Evolutionary conservation across 1,140 invertebrate genomes (phyloP), one percentile per base, ranked within the genome.

Genomic region (Eurosta solidaginis): DNA sequence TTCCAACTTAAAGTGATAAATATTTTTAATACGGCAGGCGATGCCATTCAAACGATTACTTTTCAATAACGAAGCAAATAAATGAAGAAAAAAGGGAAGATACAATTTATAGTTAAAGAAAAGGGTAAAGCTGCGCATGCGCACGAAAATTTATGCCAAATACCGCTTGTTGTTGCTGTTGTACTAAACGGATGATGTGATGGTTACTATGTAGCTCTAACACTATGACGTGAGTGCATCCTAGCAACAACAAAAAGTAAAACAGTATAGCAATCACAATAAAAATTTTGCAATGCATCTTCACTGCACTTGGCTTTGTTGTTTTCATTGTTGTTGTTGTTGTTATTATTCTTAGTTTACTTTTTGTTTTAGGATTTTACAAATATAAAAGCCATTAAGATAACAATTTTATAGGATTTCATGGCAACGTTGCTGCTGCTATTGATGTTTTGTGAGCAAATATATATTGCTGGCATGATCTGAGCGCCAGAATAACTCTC

Each of bases 371-470:
- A 85, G 83, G 84, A 82, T 85, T 85, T 85, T 82, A 83, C 84
- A 82, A 85, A 85, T 84, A 85, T 85, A 85, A 85, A 85, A 85
- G 84, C 84, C 84, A 85, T 85, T 85, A 85, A 85, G 84, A 85
- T 85, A 85, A 85, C 84, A 85, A 85, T 85, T 85, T 85, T 85
- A 85, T 85, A 85, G 84, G 84, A 85, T 85, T 85, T 85, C 84
- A 85, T 85, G 82, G 84, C 84, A 83, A 79, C 82, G 82, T 83
- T 29, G 40, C 20, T 20, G 10, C 17, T 20, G 42, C 68, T n/a
- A n/a, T n/a, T n/a, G n/a, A n/a, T n/a, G n/a, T n/a, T n/a, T n/a
- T n/a, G n/a, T n/a, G n/a, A n/a, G n/a, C n/a, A n/a, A n/a, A n/a
- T n/a, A n/a, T n/a, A n/a, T n/a, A n/a, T n/a, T n/a, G n/a, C n/a